Percentiles rank a stretch among this genome's conserved stretches.
phyloP scores from a whole-genome alignment of 92 coral and sea anemone species.

The Palythoa caribaeorum region DNA sequence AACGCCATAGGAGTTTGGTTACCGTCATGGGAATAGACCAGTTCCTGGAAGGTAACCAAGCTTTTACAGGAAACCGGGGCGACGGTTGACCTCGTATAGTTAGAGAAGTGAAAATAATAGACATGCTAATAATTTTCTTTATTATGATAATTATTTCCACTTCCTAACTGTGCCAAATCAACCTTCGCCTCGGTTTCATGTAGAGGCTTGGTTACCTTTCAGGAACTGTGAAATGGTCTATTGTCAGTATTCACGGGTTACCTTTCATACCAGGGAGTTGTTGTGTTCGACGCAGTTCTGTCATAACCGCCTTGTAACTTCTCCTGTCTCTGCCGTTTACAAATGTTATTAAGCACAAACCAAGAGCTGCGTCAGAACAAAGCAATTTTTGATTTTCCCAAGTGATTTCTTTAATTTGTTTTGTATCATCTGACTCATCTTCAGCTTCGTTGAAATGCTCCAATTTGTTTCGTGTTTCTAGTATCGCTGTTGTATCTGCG shows the following conservation, averaged over 20 bases:
- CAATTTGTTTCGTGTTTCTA: slow-evolving; percentile 37
- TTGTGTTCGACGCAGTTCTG: slow-evolving; percentile 65
- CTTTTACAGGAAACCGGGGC: no score
- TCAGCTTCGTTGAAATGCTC: background rate
- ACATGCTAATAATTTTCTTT: no score
- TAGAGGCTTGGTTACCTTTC: no score
- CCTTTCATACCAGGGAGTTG: slow-evolving; percentile 60
- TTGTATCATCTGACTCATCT: background rate
- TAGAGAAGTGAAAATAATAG: no score
- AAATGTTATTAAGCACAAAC: slow-evolving; percentile 85
- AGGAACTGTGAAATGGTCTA: no score
- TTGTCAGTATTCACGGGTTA: slow-evolving; percentile 14
- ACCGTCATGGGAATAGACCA: no score
- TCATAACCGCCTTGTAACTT: slow-evolving; percentile 38
- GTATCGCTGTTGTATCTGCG: slow-evolving; percentile 70
- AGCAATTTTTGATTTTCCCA: slow-evolving; percentile 72
- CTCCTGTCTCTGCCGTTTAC: slow-evolving; percentile 69
- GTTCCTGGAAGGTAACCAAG: no score
- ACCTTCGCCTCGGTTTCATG: no score
- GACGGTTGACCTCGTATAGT: no score
- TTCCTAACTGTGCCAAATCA: no score
- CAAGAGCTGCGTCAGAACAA: slow-evolving; percentile 73
- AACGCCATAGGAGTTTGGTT: no score
- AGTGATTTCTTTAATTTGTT: slow-evolving; percentile 69
- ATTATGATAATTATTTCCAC: no score